Evolutionary conservation across 2,797 vertebrate genomes (phyloP).

Genomic region (Myripristis jacobus): DNA sequence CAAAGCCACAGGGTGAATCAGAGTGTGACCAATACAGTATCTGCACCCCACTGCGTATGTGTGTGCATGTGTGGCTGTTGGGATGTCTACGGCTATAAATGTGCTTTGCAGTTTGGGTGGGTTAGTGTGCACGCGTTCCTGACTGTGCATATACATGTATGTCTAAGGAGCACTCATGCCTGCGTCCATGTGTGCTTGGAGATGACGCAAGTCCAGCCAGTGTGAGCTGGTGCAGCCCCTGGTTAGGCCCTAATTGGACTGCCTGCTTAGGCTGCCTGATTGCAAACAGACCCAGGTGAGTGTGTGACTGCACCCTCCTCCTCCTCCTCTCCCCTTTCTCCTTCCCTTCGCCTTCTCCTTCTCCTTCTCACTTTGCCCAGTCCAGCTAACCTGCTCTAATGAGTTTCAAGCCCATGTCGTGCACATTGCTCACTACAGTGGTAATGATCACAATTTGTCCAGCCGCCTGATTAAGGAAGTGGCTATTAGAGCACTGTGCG

Average conservation of each 20-base stretch:
- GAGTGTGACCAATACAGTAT: constrained; percentile 38
- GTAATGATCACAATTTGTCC: constrained; percentile 80
- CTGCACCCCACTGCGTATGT: constrained; percentile 40
- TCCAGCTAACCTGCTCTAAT: constrained; percentile 55
- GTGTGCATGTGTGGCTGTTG: constrained; percentile 30
- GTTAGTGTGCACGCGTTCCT: constrained; percentile 27
- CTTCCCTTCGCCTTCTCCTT: constrained; percentile 3
- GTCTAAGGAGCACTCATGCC: constrained; percentile 15
- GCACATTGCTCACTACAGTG: constrained; percentile 49
- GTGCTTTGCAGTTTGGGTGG: constrained; percentile 57
- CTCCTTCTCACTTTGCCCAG: constrained; percentile 9
- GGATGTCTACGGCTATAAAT: constrained; percentile 26
- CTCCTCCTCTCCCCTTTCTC: background rate
- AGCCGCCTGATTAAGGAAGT: constrained; percentile 72
- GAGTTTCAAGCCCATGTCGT: constrained; percentile 61
- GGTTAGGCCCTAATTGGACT: constrained; percentile 50
- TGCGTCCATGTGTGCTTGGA: constrained; percentile 38
- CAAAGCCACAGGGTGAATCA: constrained; percentile 54
- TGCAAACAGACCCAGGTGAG: constrained; percentile 77
- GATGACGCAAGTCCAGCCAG: constrained; percentile 49
- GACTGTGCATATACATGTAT: constrained; percentile 12
- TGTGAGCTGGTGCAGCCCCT: constrained; percentile 32
- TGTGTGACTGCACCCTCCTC: constrained; percentile 49
- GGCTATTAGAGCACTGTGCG: constrained; percentile 58
- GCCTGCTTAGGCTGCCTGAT: constrained; percentile 60